These are phyloP conservation scores for Limonius californicus DNA, from an alignment of 1,140 invertebrate genomes.

Conservation along the genomic window DNA sequence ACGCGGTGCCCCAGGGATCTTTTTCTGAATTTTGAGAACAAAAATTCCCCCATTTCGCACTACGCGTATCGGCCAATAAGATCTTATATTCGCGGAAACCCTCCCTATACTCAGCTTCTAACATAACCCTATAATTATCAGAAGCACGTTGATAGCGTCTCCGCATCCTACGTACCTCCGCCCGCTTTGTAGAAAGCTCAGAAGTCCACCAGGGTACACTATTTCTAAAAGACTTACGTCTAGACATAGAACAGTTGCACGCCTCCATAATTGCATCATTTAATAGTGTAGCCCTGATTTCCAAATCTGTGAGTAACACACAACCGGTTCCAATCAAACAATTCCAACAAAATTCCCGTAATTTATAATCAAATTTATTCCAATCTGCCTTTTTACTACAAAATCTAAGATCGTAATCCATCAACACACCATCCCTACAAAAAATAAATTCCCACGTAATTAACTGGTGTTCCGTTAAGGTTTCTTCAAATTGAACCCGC, in stretches of 20 bases:
- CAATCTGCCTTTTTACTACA: constrained; percentile 9
- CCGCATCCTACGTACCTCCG: neutral
- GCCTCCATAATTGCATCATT: neutral
- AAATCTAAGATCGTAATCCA: neutral
- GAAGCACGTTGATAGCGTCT: neutral
- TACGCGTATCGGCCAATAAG: neutral
- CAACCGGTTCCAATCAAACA: neutral
- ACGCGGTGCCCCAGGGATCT: constrained; percentile 6
- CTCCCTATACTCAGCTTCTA: neutral
- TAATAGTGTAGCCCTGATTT: neutral
- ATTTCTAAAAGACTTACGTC: neutral
- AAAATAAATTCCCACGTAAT: neutral
- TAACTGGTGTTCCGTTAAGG: neutral
- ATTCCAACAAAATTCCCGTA: neutral
- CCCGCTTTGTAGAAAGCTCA: neutral
- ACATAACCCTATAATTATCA: neutral
- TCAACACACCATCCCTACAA: neutral
- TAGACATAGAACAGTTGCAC: constrained; percentile 6
- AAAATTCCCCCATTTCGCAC: neutral
- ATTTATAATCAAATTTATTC: neutral
- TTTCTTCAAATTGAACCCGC: neutral
- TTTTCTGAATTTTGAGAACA: neutral
- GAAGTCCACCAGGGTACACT: constrained; percentile 16
- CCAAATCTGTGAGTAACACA: neutral
- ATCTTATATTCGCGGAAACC: neutral